These are phyloP conservation scores for Puntigrus tetrazona DNA, from an alignment of 2,113 vertebrate species.

Conservation along the genomic window DNA sequence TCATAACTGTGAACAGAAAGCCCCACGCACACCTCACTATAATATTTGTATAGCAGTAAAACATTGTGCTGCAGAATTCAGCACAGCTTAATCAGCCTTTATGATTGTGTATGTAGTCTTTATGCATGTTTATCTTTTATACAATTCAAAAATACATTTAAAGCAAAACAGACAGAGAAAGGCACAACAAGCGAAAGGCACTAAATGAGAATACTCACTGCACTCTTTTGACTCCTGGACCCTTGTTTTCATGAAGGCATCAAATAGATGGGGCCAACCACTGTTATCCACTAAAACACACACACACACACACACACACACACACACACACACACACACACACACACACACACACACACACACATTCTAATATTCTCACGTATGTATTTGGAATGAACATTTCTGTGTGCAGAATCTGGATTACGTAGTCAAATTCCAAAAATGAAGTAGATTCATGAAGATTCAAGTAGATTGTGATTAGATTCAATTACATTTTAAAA, in stretches of 20 bases:
- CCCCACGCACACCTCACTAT: neutral
- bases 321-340: neutral
- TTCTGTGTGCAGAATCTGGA: neutral
- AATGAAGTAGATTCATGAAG: no score
- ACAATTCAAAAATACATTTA: neutral
- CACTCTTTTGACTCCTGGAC: constrained; percentile 62
- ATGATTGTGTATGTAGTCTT: neutral
- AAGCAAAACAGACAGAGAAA: neutral
- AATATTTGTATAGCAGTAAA: neutral
- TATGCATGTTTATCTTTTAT: constrained; percentile 1
- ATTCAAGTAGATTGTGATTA: no score
- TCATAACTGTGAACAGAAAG: neutral
- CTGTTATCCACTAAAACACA: constrained; percentile 67
- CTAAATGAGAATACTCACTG: constrained; percentile 62
- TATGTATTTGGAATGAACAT: neutral
- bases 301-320: neutral
- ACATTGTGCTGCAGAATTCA: neutral
- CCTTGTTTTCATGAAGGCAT: constrained; percentile 58
- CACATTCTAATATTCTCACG: neutral
- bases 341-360: constrained; percentile 8
- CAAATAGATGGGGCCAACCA: constrained; percentile 70
- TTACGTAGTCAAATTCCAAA: no score
- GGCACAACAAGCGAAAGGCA: neutral
- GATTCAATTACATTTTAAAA: no score
- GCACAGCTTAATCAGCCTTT: neutral